Base-by-base conservation (phyloP, 2,888 invertebrate genomes). In the Caenorhabditis becei region DNA sequence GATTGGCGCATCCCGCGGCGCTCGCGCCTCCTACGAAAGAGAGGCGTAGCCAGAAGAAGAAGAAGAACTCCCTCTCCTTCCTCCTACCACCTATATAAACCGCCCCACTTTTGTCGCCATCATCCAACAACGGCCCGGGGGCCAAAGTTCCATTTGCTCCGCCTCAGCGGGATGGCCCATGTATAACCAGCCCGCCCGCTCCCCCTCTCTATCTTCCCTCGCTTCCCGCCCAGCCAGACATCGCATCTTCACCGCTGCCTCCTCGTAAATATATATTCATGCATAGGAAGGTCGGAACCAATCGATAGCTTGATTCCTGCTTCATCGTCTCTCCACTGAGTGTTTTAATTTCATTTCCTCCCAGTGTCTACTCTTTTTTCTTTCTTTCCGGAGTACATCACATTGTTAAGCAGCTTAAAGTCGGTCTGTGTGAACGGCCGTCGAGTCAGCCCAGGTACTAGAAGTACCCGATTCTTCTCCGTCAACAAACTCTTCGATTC, bases 191-290 rank as follows among this genome's bases (percentile, higher is more conserved):
- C 47, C 32, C 47, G 37, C 44, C 44, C 63, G 16, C 28, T 26
- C 44, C 20, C 20, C 49, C n/a, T 72, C 47, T 71, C 41, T 58
- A 20, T 51, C 63, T 58, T 28, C 41, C 51, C 72, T 49, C 69
- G 35, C 35, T 56, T n/a, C n/a, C 58, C 49, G 24, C 59, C 47
- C 74, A 23, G 59, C 65, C 51, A 74, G 74, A 74, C 74, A 74
- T 32, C 56, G 26, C 74, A 61, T 59, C 53, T 28, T 28, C 51
- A 51, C 37, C 23, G 24, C 70, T 53, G 37, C 35, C 63, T 56
- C 63, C 23, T 74, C 74, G 59, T 61, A 63, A 74, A 59, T 74
- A 56, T 74, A 74, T 74, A 74, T 74, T 74, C 74, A 74, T 63
- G 66, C 74, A 49, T 23, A 51, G 59, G 26, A 56, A 66, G 59